Conservation (phyloP, 2,888 invertebrate genomes). For the Macroteleia sp. region DNA sequence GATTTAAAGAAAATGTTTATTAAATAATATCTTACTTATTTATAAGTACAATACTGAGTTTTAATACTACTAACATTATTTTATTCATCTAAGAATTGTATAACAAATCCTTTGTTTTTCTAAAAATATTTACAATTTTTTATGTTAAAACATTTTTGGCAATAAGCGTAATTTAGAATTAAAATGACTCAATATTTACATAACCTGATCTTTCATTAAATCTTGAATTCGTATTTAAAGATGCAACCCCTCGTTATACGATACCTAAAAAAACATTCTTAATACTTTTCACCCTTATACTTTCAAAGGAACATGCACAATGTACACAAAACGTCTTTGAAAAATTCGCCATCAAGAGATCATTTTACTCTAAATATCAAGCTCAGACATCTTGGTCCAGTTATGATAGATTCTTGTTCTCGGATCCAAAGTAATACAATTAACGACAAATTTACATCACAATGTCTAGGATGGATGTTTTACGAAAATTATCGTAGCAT, state of each 20-base stretch:
- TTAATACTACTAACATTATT: no score
- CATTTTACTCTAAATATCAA: conserved; percentile 52
- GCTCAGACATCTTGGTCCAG: conserved; percentile 43
- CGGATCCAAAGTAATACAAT: conserved; percentile 39
- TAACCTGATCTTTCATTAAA: conserved; percentile 46
- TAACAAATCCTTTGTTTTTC: no score
- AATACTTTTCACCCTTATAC: conserved; percentile 42
- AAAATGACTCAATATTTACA: conserved; percentile 41
- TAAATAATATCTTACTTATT: no score
- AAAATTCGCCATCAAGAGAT: conserved; percentile 42
- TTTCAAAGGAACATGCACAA: conserved; percentile 44
- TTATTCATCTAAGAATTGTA: no score
- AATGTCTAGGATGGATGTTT: conserved; percentile 15
- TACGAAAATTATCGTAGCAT: conserved; percentile 46
- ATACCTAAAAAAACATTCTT: conserved; percentile 33
- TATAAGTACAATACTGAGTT: no score
- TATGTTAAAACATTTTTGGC: no score
- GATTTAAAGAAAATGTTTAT: no score
- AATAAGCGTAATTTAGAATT: no score
- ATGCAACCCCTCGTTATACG: conserved; percentile 40
- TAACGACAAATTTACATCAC: conserved; percentile 45
- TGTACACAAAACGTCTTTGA: conserved; percentile 25
- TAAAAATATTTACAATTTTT: no score
- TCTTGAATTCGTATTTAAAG: conserved; percentile 26
- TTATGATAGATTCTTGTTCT: conserved; percentile 42